Evolutionary conservation across 2,797 vertebrate species (phyloP).

Genomic region (Apodemus agrarius): DNA sequence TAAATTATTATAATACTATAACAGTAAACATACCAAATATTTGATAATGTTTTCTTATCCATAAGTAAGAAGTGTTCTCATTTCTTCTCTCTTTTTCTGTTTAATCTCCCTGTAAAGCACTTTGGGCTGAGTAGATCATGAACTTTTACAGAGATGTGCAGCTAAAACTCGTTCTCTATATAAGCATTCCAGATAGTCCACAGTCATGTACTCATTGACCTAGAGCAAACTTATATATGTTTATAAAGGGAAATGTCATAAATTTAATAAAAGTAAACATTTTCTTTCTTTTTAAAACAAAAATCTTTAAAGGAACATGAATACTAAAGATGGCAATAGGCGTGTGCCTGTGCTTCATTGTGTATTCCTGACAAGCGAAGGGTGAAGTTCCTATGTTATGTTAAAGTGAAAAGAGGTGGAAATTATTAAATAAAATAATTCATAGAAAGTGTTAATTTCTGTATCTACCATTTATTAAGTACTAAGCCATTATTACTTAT

Average conservation of each 20-base stretch:
- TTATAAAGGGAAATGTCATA: not conserved
- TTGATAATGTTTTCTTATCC: conserved; percentile 33
- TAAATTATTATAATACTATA: conserved; percentile 30
- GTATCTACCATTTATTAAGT: not conserved
- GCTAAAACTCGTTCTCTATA: conserved; percentile 18
- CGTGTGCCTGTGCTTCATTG: not conserved
- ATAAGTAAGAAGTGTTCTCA: not conserved
- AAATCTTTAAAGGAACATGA: not conserved
- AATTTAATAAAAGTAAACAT: not conserved
- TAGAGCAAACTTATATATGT: not conserved
- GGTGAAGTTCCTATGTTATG: not conserved
- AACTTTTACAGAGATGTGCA: not conserved
- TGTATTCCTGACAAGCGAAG: conserved; percentile 22
- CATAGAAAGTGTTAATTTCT: not conserved
- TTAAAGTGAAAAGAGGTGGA: not conserved
- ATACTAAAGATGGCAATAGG: not conserved
- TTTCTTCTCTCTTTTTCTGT: conserved; percentile 7
- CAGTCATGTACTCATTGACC: not conserved
- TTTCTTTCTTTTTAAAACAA: not conserved
- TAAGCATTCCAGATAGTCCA: not conserved
- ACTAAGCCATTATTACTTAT: not conserved
- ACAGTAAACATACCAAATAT: not conserved
- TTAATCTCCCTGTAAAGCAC: not conserved
- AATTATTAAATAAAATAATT: conserved; percentile 27
- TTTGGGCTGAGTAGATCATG: not conserved